These are phyloP conservation scores for Callinectes sapidus DNA, from an alignment of 2,888 invertebrate species.

Conservation along the genomic window DNA sequence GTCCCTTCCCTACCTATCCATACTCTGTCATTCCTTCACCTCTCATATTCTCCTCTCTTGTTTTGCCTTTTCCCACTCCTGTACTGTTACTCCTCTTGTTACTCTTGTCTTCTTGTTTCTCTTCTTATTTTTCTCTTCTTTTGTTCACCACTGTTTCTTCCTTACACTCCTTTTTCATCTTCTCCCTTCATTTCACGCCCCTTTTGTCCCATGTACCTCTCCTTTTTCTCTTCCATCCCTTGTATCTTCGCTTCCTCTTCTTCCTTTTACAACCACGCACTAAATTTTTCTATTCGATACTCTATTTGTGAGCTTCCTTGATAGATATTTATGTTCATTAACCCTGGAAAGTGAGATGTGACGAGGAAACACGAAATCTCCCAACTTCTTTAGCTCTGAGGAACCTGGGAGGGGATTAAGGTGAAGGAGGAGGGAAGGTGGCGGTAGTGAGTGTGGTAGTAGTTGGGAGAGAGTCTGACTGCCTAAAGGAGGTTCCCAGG, in stretches of 20 bases:
- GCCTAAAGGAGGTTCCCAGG: not conserved
- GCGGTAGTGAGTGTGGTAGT: not conserved
- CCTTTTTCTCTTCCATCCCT: not conserved
- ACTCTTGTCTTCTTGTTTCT: not conserved
- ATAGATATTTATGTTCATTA: slow-evolving; percentile 9
- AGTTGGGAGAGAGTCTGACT: not conserved
- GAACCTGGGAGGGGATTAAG: not conserved
- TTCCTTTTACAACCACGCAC: not conserved
- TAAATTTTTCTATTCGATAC: not conserved
- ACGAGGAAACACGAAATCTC: not conserved
- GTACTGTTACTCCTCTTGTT: not conserved
- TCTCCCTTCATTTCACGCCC: not conserved
- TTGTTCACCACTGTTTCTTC: not conserved
- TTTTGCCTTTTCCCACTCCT: not conserved
- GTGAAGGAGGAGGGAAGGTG: not conserved
- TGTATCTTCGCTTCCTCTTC: not conserved
- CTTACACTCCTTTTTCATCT: not conserved
- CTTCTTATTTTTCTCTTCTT: not conserved
- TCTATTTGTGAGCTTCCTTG: slow-evolving; percentile 24
- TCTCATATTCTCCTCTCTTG: not conserved
- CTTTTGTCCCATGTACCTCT: not conserved
- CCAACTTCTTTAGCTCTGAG: not conserved
- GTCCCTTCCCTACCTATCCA: not conserved
- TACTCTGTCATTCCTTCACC: not conserved
- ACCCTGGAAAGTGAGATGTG: not conserved